phyloP scores from a whole-genome alignment of 2,797 vertebrate species.

The Sibirionetta formosa region DNA sequence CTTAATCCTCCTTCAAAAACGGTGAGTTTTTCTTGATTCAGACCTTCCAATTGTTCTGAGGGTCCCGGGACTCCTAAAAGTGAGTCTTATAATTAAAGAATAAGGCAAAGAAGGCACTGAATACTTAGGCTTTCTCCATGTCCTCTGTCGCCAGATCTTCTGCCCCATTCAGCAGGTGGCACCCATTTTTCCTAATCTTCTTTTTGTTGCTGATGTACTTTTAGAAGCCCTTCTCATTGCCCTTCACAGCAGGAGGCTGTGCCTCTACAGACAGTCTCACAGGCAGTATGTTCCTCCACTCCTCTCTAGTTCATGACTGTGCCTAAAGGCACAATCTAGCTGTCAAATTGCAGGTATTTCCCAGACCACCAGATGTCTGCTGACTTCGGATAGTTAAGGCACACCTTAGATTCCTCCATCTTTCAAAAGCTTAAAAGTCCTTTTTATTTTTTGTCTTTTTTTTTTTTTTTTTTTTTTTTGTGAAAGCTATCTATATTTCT shows the following conservation, averaged over 20 bases:
- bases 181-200: not conserved
- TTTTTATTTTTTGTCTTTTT: not conserved
- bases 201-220: not conserved
- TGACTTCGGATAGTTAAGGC: constrained; percentile 39
- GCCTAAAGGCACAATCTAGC: constrained; percentile 64
- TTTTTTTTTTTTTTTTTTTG: not conserved
- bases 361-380: constrained; percentile 50
- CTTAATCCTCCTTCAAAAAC: not conserved
- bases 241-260: not conserved
- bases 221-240: not conserved
- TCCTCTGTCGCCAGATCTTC: not conserved
- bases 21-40: not conserved
- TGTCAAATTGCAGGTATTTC: constrained; percentile 60
- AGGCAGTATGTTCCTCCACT: not conserved
- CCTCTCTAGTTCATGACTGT: constrained; percentile 42
- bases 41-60: not conserved
- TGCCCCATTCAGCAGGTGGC: not conserved
- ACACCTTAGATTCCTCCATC: constrained; percentile 1
- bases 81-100: not conserved
- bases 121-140: not conserved
- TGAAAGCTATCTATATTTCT: not conserved
- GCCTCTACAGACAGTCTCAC: not conserved
- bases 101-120: not conserved
- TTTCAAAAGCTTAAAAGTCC: constrained; percentile 7
- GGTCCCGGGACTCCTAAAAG: not conserved